These are phyloP conservation scores for Cenopis cana DNA, from an alignment of 2,888 invertebrate species.

Conservation along the genomic window DNA sequence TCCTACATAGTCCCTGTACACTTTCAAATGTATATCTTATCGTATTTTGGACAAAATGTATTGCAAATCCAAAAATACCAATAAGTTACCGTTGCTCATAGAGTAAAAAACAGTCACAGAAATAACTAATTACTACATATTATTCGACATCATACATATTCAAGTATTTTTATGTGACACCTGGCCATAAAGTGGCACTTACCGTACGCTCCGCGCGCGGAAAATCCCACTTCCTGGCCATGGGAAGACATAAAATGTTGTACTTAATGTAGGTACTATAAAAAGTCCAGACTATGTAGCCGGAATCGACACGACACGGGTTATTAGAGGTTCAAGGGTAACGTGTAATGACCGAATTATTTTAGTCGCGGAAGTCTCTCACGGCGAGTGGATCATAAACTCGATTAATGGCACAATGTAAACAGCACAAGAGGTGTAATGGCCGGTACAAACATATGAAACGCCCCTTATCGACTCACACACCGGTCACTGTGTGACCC, in stretches of 20 bases:
- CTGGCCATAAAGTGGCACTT: too few species aligned
- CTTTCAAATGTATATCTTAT: not conserved
- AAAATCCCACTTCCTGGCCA: too few species aligned
- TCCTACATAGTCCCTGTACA: not conserved
- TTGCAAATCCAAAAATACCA: not conserved
- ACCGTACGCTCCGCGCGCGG: too few species aligned
- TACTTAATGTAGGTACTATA: not conserved
- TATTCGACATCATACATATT: too few species aligned
- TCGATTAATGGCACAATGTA: constrained; percentile 63
- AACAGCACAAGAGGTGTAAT: constrained; percentile 61
- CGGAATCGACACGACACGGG: not conserved
- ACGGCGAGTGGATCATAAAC: constrained; percentile 58
- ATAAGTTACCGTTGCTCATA: not conserved
- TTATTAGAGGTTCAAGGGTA: constrained; percentile 16
- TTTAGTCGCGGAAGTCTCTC: constrained; percentile 54
- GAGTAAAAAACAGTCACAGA: not conserved
- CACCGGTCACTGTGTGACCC: constrained; percentile 65
- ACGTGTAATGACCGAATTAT: constrained; percentile 48
- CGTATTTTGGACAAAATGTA: not conserved
- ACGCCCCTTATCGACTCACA: constrained; percentile 67
- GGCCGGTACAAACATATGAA: constrained; percentile 59
- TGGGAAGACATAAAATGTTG: too few species aligned
- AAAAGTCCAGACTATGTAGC: not conserved
- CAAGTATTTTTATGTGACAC: too few species aligned
- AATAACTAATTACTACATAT: not conserved